Conservation (phyloP, 2,113 vertebrate species). For the Loxodonta africana region DNA sequence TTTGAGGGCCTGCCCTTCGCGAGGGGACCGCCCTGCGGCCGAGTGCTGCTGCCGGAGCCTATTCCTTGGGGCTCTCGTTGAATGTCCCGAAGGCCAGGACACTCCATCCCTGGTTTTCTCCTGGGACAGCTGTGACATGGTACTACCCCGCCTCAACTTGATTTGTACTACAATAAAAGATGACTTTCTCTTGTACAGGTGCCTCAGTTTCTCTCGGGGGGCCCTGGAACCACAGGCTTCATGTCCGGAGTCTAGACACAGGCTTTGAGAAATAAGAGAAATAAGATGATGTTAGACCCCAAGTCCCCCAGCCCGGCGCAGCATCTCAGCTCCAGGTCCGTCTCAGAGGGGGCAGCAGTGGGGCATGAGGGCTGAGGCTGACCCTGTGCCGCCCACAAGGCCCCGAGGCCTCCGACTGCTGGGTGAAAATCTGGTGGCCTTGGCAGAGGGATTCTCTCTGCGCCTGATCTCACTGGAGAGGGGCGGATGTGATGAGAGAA, state of each 20-base stretch:
- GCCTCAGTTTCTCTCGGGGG: background rate
- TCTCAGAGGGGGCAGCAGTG: background rate
- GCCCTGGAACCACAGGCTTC: background rate
- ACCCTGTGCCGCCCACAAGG: too few relatives aligned
- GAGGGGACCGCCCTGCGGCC: background rate
- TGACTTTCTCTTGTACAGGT: background rate
- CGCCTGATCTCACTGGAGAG: too few relatives aligned
- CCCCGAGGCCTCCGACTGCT: too few relatives aligned
- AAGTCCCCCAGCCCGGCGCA: background rate
- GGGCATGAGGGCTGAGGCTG: too few relatives aligned
- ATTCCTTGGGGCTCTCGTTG: background rate
- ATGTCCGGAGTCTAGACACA: background rate
- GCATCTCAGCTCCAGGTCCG: too few relatives aligned
- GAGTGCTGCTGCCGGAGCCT: background rate
- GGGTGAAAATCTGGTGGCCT: too few relatives aligned
- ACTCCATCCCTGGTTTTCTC: fast-evolving
- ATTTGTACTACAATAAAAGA: background rate
- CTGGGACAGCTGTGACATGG: background rate
- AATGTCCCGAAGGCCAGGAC: background rate
- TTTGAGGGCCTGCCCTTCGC: background rate
- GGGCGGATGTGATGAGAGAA: too few relatives aligned
- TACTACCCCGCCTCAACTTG: fast-evolving
- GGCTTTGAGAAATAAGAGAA: background rate
- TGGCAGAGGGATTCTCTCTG: too few relatives aligned
- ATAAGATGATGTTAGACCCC: background rate